Percentiles rank a stretch among this genome's conserved stretches.
Evolutionary conservation across 53 echinoderm and acorn worm genomes (phyloP).

Genomic region (Luidia sarsii): DNA sequence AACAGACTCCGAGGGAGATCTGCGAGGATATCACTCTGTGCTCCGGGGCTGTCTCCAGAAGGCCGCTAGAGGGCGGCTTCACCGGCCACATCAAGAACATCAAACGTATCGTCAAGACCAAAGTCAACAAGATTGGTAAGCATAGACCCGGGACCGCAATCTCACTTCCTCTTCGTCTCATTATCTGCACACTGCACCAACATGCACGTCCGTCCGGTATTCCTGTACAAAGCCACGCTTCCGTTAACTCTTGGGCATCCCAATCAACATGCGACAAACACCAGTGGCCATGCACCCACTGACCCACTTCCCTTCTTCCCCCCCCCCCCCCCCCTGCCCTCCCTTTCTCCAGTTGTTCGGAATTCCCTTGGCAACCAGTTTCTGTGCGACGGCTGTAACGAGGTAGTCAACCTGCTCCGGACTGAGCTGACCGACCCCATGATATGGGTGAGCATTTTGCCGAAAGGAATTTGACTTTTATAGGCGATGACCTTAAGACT

Average conservation of each 20-base stretch:
- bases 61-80: neutral
- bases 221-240: too few species aligned
- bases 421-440: neutral
- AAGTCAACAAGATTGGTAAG: conserved; percentile 20
- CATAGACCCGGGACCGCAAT: neutral
- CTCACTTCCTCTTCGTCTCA: too few species aligned
- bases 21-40: conserved; percentile 14
- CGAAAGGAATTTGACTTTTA: neutral
- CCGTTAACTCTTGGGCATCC: too few species aligned
- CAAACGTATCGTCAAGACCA: neutral
- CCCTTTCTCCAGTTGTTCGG: neutral
- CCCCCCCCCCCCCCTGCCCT: too few species aligned
- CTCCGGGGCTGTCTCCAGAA: too few species aligned
- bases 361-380: conserved; percentile 19
- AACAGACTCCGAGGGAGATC: conserved; percentile 23
- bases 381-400: conserved; percentile 15
- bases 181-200: too few species aligned
- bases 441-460: neutral
- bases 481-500: too few species aligned
- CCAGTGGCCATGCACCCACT: too few species aligned
- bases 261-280: too few species aligned
- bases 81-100: neutral
- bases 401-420: neutral
- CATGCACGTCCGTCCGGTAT: too few species aligned
- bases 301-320: too few species aligned